Evolutionary conservation across 2,797 vertebrate species (phyloP), one percentile per base, ranked within the genome.

Genomic region (Rhynchotus rufescens): DNA sequence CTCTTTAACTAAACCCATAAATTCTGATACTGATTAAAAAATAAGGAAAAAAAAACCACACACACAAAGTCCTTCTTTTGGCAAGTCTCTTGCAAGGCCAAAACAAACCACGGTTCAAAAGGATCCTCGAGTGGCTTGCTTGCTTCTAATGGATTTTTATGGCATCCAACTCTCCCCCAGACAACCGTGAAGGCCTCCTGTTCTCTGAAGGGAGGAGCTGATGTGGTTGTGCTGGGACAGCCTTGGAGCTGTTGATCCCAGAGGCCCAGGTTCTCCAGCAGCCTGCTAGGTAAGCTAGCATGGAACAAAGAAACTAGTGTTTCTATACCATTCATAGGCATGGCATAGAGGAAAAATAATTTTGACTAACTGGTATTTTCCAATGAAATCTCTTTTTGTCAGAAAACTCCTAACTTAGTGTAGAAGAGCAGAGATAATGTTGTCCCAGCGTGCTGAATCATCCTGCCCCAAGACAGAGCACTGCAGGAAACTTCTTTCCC

Each of bases 291-390:
- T 61, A 38, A 61, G 32, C 59, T 61, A 78, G 64, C 25, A 71
- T 65, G 80, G 94, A 95, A 95, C 94, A 95, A 95, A 95, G 94
- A 13, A 76, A 75, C 68, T 32, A 86, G 77, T 95, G 93, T 96
- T 94, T 76, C 77, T 89, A 51, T 51, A 23, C 49, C 23, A 25
- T 51, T 14, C 23, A 15, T 88, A 91, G 85, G 83, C 89, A 92
- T 47, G 82, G 87, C 77, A 90, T 94, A 93, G 91, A 95, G 95
- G 87, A 93, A 95, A 96, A 96, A 80, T 90, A 77, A 93, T 93
- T 95, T 92, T 94, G 91, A 85, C 93, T 95, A 81, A 92, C 40
- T 45, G 57, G 85, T 85, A 86, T 89, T 91, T 81, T 61, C 32
- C 68, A 96, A 82, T 91, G 92, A 95, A 95, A 95, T 91, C 36